These are phyloP conservation scores for Trachelus iudaicus DNA, from an alignment of 2,888 invertebrate genomes.

Conservation along the genomic window DNA sequence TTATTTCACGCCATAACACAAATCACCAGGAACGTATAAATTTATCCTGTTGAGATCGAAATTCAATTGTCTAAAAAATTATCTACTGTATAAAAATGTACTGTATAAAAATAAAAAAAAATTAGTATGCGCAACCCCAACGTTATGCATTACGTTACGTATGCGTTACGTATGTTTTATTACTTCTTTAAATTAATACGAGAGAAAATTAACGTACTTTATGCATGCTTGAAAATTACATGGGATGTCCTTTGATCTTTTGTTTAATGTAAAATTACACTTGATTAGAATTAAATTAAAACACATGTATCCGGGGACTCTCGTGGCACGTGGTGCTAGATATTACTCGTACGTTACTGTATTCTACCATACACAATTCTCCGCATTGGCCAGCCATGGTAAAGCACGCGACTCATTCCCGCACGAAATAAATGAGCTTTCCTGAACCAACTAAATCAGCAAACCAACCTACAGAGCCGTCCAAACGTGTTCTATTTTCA, in stretches of 20 bases:
- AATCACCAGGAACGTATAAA: background rate
- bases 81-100: background rate
- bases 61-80: background rate
- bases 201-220: background rate
- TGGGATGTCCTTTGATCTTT: background rate
- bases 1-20: background rate
- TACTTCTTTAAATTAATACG: background rate
- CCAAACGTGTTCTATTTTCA: slow-evolving; percentile 2
- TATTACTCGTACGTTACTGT: background rate
- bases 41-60: background rate
- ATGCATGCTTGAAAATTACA: background rate
- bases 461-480: background rate
- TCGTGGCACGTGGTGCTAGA: background rate
- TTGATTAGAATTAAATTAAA: background rate
- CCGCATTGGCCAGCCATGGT: background rate
- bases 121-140: background rate
- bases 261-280: background rate
- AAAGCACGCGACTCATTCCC: slow-evolving; percentile 4
- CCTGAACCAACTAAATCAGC: slow-evolving; percentile 2
- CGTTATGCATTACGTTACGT: background rate
- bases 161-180: background rate
- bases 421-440: slow-evolving; percentile 2
- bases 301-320: background rate
- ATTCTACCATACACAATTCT: background rate
- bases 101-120: too few species aligned